phyloP scores from a whole-genome alignment of 2,113 vertebrate genomes.

The Rousettus leschenaultii region DNA sequence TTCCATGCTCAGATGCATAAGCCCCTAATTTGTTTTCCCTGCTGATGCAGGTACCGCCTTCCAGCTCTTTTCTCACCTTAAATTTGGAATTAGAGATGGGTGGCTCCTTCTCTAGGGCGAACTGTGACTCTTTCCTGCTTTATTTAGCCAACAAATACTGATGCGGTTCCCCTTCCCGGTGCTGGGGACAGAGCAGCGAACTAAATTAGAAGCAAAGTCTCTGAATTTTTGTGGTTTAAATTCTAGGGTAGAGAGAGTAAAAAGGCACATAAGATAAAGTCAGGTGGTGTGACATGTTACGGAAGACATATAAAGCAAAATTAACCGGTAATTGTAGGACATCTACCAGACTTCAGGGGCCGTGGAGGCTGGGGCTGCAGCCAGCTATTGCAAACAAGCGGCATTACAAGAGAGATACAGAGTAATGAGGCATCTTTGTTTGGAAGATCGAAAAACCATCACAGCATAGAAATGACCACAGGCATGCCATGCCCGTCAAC shows the following conservation, averaged over 20 bases:
- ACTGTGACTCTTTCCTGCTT: neutral
- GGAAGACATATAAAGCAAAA: neutral
- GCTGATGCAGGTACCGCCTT: neutral
- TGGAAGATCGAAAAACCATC: neutral
- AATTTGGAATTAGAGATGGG: neutral
- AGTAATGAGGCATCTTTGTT: neutral
- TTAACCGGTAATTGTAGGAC: neutral
- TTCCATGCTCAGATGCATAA: neutral
- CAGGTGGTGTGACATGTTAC: neutral
- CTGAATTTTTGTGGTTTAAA: neutral
- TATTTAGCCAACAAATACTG: neutral
- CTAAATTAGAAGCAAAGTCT: neutral
- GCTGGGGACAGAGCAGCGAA: neutral
- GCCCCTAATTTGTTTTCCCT: neutral
- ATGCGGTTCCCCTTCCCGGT: neutral
- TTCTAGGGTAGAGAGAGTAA: neutral
- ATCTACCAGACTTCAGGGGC: neutral
- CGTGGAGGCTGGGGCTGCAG: no score
- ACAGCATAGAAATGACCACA: neutral
- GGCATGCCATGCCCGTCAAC: no score
- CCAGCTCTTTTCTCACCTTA: neutral
- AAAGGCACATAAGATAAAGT: neutral
- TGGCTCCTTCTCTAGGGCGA: neutral
- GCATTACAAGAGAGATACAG: accelerated
- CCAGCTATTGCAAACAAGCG: neutral